These are phyloP conservation scores for Upupa epops DNA, from an alignment of 2,113 vertebrate genomes.

Conservation along the genomic window DNA sequence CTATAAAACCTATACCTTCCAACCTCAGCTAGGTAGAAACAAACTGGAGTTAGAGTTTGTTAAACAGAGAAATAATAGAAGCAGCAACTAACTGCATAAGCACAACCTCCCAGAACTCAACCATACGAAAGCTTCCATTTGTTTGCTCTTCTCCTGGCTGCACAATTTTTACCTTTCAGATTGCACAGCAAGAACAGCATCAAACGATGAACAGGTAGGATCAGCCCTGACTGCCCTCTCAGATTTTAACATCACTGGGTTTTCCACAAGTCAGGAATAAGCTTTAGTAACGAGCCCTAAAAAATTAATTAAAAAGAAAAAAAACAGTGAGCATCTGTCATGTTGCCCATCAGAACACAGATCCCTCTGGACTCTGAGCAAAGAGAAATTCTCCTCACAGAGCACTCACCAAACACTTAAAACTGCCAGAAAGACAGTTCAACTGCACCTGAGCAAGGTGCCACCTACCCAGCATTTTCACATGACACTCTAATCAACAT, in stretches of 20 bases:
- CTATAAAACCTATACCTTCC: background rate
- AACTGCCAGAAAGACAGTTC: background rate
- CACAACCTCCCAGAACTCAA: background rate
- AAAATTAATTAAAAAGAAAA: background rate
- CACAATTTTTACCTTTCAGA: background rate
- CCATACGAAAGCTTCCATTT: background rate
- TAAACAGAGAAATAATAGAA: background rate
- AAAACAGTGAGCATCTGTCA: background rate
- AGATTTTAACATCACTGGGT: background rate
- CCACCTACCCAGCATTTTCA: background rate
- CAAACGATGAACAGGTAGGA: background rate
- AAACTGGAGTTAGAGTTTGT: background rate
- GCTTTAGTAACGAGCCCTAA: background rate
- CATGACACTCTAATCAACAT: fast-evolving
- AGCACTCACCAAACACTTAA: background rate
- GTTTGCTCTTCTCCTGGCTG: background rate
- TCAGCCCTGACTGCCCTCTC: fast-evolving
- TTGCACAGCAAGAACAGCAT: background rate
- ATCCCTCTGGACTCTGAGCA: background rate
- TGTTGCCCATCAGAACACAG: background rate
- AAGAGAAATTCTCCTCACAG: background rate
- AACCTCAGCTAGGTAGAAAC: background rate
- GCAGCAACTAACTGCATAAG: background rate
- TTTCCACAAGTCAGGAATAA: background rate
- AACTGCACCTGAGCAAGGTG: background rate